Base-by-base conservation (phyloP, 2,888 invertebrate species). In the Bursaphelenchus okinawaensis region DNA sequence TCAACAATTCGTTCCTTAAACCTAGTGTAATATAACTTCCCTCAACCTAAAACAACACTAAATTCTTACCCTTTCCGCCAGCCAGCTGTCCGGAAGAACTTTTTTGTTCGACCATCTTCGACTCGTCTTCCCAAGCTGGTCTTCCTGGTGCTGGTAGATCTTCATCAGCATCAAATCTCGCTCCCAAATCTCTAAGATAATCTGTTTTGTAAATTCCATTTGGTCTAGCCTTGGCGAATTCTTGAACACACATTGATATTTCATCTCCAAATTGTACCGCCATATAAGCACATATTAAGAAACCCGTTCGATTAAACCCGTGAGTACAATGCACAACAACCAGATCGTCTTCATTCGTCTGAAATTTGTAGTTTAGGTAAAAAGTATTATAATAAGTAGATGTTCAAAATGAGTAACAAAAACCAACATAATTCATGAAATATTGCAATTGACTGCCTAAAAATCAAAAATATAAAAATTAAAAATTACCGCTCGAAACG, bases 161-260 rank as follows among this genome's bases (percentile, higher is more conserved):
- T 27, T 88, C 89, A 51, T 85, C 85, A 77, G 89, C 90, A 71
- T 89, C 92, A 83, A 90, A 93, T 1, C 91, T 87, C 65, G 85
- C 85, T 82, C 89, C 93, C 28, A 99, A 84, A 84, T 94, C 94
- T 75, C 88, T 86, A 62, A 99, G 87, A 83, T 99, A 99, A 82
- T 95, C 94, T 72, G 88, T 89, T 84, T 99, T 99, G 85, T 99
- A 99, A 78, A 99, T 98, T 22, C 98, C 98, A 0, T 94, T 93
- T 0, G 91, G 89, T 69, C 98, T 88, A 68, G 76, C 79, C 7
- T 51, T 56, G 1, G 89, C 87, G 85, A 94, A 95, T 79, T 88
- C 88, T 50, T 86, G 86, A 7, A 94, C 83, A 0, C 92, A 93
- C 2, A 90, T 90, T 72, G 91, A 92, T 0, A 94, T 62, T 19